Evolutionary conservation across 2,888 invertebrate genomes (phyloP).

Genomic region (Oscheius sp.): DNA sequence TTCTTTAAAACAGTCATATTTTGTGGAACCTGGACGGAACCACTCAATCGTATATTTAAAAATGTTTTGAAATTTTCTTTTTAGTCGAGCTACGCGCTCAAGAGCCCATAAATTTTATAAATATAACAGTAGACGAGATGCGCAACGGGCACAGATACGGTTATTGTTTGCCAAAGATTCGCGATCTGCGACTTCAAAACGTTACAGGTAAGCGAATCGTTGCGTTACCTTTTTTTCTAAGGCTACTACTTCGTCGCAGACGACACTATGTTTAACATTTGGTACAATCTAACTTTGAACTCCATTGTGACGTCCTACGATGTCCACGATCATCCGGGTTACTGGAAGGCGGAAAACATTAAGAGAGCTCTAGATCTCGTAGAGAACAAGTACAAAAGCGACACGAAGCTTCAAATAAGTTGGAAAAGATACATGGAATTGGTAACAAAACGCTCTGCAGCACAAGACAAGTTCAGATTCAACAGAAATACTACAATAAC

Average conservation of each 20-base stretch:
- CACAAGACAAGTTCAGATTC: background rate
- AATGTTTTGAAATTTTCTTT: background rate
- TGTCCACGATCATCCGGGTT: background rate
- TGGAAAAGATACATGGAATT: background rate
- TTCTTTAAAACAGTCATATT: constrained; percentile 6
- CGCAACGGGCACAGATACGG: background rate
- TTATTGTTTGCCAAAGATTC: background rate
- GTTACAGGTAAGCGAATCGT: background rate
- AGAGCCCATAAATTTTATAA: constrained; percentile 6
- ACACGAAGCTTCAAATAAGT: background rate
- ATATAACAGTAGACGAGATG: constrained; percentile 12
- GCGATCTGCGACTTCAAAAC: constrained; percentile 17
- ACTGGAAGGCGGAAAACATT: background rate
- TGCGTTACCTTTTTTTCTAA: background rate
- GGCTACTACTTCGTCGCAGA: constrained; percentile 24
- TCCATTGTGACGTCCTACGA: background rate
- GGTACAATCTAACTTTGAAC: background rate
- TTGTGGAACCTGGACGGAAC: constrained; percentile 1
- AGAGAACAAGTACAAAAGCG: background rate
- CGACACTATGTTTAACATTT: constrained; percentile 22
- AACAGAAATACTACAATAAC: background rate
- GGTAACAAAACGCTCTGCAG: background rate
- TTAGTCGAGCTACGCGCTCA: background rate
- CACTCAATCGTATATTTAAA: too few species aligned
- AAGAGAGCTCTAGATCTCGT: background rate